These are phyloP conservation scores for Rhynchomys soricoides DNA, from an alignment of 2,113 vertebrate genomes.

Conservation along the genomic window DNA sequence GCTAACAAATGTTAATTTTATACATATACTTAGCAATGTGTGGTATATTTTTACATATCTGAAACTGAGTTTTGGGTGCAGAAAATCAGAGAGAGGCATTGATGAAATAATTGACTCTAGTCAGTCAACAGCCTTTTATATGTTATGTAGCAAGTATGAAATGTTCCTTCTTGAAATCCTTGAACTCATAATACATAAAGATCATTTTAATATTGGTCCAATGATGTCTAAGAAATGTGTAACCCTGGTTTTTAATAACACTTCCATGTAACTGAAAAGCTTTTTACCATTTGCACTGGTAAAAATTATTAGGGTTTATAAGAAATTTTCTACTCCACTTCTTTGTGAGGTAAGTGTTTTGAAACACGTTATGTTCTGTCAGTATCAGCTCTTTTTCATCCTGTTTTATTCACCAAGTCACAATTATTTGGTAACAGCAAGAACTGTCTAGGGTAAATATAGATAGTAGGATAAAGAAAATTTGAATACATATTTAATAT, in stretches of 20 bases:
- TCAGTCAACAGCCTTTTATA: neutral
- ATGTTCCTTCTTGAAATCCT: neutral
- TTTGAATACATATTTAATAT: conserved; percentile 9
- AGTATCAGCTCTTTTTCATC: neutral
- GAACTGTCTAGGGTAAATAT: neutral
- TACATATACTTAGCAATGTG: neutral
- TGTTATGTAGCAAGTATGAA: neutral
- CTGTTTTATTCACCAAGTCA: neutral
- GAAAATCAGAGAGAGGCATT: conserved; percentile 32
- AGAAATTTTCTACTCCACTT: neutral
- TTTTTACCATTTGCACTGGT: neutral
- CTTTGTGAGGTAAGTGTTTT: neutral
- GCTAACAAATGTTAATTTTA: neutral
- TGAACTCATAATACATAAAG: neutral
- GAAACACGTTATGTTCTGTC: neutral
- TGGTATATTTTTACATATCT: neutral
- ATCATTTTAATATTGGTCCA: conserved; percentile 2
- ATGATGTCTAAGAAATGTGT: conserved; percentile 4
- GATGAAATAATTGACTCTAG: conserved; percentile 27
- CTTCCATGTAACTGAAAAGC: neutral
- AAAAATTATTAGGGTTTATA: conserved; percentile 1
- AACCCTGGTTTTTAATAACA: neutral
- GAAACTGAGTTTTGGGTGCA: neutral
- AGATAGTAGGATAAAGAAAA: neutral
- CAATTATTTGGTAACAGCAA: neutral